Evolutionary conservation across 2,888 invertebrate genomes (phyloP), one percentile per base, ranked within the genome.

Genomic region (Drosophila mimica): DNA sequence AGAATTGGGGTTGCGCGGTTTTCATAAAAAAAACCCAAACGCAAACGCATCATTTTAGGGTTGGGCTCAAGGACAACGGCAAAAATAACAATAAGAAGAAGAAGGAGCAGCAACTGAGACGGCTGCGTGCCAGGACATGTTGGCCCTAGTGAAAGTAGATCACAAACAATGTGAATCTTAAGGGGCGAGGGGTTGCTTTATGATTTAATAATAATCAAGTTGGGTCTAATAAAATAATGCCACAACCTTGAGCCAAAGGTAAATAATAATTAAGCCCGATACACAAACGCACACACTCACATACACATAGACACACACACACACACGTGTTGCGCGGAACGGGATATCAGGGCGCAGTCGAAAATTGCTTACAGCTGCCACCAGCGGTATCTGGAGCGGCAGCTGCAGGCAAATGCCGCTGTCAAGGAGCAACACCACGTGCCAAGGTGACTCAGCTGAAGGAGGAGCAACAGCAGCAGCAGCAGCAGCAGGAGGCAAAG

Each of bases 191-290:
- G 70, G 61, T 67, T 20, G 66, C 60, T 79, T 85, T 84, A 80
- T 89, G 85, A 89, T 89, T 80, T 88, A 88, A 88, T 82, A 88
- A 84, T 82, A 82, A 80, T 84, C 82, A 87, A 79, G 84, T 89
- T 70, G 76, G 57, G 68, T 57, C 81, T 73, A 81, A 87, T 87
- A 85, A 87, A 76, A 84, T 74, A 81, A 76, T 71, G 85, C 58
- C 77, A 74, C 88, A 88, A 88, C 88, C 90, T 88, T 88, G 89
- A 88, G 70, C 76, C 62, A 38, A 74, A 74, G 70, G 88, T 88
- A 90, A 87, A 90, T 86, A 87, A 86, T 83, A 90, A 90, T 90
- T 90, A 88, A 72, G 73, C 62, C 52, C 57, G 48, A 57, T 31
- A n/a, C 20, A 30, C 30, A 69, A 53, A 59, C 25, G 70, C 70